Evolutionary conservation across 1,140 invertebrate species (phyloP), one percentile per base, ranked within the genome.

Genomic region (Megalopta genalis): DNA sequence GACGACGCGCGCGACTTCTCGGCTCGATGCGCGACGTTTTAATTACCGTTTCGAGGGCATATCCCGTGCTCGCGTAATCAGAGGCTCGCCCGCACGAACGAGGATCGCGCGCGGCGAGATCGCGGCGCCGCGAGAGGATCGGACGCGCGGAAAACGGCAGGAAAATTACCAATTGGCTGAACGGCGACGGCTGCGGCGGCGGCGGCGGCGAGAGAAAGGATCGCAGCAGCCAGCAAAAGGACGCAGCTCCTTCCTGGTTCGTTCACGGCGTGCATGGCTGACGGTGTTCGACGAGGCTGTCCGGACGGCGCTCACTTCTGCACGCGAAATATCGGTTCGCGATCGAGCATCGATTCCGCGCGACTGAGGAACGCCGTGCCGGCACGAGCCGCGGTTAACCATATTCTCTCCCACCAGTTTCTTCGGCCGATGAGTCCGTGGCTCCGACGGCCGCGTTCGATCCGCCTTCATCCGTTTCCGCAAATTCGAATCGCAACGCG

Each of bases 291-390:
- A 16, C 42, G 25, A 16, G 8, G 21, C 14, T n/a, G n/a, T n/a
- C 12, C 1, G 18, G 5, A 0, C 12, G 25, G 14, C 12, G 42
- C 1, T 27, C 16, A 21, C 2, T 46, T 18, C n/a, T n/a, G 1
- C 12, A 25, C 62, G 27, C 18, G 52, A n/a, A n/a, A 12, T 63
- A 80, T 75, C 66, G 67, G 57, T 73, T 79, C 59, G 32, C 49
- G 78, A 84, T 85, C 60, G 46, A 66, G 71, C 57, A 59, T 78
- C 71, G 42, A 77, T 46, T 78, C 42, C 60, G 27, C 65, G 64
- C 76, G 73, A 68, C 72, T 82, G 75, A 62, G 73, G 80, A 81
- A 60, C 54, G 71, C 72, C 54, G 59, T 70, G 57, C 57, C n/a
- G 64, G 32, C 42, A 60, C 72, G 46, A 63, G 67, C 64, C 37